Evolutionary conservation across 1,140 invertebrate genomes (phyloP).

Genomic region (Oryctes rhinoceros): DNA sequence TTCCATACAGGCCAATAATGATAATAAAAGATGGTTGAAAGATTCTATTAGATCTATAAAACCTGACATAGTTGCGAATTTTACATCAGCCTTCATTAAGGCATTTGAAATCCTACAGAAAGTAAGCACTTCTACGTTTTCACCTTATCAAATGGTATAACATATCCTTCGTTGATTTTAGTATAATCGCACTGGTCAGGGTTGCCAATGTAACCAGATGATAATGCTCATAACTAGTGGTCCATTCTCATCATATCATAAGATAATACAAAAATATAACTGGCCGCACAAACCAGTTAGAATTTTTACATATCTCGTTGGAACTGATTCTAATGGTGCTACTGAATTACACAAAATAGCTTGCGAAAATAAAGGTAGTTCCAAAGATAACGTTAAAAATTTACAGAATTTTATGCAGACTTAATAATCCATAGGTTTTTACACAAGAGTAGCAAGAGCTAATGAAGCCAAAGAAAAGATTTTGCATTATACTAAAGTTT

Average conservation of each 20-base stretch:
- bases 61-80: slow-evolving; percentile 86
- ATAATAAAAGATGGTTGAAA: slow-evolving; percentile 87
- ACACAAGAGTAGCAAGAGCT: slow-evolving; percentile 58
- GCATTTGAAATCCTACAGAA: slow-evolving; percentile 93
- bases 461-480: slow-evolving; percentile 75
- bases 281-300: slow-evolving; percentile 90
- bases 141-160: not conserved
- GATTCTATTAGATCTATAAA: slow-evolving; percentile 73
- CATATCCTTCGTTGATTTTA: slow-evolving; percentile 54
- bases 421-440: slow-evolving; percentile 54
- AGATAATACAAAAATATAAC: slow-evolving; percentile 83
- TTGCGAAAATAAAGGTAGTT: slow-evolving; percentile 92
- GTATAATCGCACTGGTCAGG: slow-evolving; percentile 82
- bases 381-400: not conserved
- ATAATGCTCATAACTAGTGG: slow-evolving; percentile 97
- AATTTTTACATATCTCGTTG: slow-evolving; percentile 96
- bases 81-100: slow-evolving; percentile 86
- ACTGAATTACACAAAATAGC: slow-evolving; percentile 92
- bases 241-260: slow-evolving; percentile 73
- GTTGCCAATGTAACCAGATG: slow-evolving; percentile 96
- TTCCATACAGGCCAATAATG: slow-evolving; percentile 76
- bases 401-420: not conserved
- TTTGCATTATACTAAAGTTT: slow-evolving; percentile 89
- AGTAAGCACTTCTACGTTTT: slow-evolving; percentile 63
- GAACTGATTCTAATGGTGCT: slow-evolving; percentile 86